A percentile compares a stretch with the other conserved stretches of the same genome.
Conservation (phyloP, 35 echinoderm and acorn worm species). For the Heliocidaris tuberculata region DNA sequence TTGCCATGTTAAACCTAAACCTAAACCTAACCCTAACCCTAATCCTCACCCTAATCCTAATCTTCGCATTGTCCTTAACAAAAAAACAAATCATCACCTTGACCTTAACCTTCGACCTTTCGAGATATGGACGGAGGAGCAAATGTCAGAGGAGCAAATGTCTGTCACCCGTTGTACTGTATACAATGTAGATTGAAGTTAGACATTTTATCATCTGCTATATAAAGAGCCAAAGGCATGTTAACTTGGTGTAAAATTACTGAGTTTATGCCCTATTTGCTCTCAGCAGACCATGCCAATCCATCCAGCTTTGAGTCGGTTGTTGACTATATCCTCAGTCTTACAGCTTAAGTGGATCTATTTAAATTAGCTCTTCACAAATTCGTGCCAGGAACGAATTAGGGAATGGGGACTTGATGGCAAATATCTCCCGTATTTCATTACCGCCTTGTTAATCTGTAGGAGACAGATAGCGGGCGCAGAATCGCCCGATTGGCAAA, state of each 20-base stretch:
- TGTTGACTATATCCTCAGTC: neutral
- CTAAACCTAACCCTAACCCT: too few species aligned
- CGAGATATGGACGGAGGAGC: too few species aligned
- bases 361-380: neutral
- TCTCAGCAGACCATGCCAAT: neutral
- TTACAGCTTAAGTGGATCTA: neutral
- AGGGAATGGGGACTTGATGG: conserved; percentile 7
- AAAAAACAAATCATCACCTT: too few species aligned
- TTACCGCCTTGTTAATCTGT: conserved; percentile 21
- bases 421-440: conserved; percentile 28
- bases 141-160: too few species aligned
- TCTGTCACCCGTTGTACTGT: too few species aligned
- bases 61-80: too few species aligned
- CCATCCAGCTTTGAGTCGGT: neutral
- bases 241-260: neutral
- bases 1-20: too few species aligned
- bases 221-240: too few species aligned
- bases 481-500: neutral
- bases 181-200: too few species aligned
- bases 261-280: neutral
- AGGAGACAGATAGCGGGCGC: conserved; percentile 11
- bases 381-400: conserved; percentile 16
- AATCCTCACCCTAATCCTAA: too few species aligned
- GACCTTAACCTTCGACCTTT: too few species aligned
- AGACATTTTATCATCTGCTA: too few species aligned